Conservation (phyloP, 2,888 invertebrate species). For the Crossocerus cetratus region DNA sequence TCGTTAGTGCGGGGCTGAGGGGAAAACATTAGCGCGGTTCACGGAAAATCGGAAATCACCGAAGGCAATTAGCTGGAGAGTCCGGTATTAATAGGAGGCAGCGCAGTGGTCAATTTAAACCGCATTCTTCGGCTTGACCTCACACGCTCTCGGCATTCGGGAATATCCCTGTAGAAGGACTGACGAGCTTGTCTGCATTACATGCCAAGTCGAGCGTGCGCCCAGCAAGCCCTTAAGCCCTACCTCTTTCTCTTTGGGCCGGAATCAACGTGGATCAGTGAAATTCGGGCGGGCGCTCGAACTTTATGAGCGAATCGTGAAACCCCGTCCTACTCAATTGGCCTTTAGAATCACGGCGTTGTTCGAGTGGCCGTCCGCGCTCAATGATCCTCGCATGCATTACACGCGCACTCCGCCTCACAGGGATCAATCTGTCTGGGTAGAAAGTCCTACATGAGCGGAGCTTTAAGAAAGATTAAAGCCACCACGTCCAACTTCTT, state of each 20-base stretch:
- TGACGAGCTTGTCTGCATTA: slow-evolving; percentile 5
- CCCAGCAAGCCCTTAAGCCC: slow-evolving; percentile 8
- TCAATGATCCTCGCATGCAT: too few relatives aligned
- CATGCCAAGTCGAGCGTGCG: slow-evolving; percentile 6
- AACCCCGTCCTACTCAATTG: too few relatives aligned
- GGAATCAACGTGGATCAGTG: slow-evolving; percentile 49
- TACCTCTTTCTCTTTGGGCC: slow-evolving; percentile 33
- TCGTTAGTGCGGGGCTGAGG: too few relatives aligned
- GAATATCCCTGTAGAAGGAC: background rate
- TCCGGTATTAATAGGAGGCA: slow-evolving; percentile 41
- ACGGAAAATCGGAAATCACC: slow-evolving; percentile 51
- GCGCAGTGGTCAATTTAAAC: slow-evolving; percentile 31
- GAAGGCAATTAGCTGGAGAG: slow-evolving; percentile 45
- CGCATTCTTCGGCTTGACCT: slow-evolving; percentile 4
- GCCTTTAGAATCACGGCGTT: too few relatives aligned
- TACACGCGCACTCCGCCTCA: too few relatives aligned
- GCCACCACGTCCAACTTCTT: slow-evolving; percentile 19
- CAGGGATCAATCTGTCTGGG: background rate
- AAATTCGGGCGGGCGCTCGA: slow-evolving; percentile 35
- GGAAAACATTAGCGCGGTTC: slow-evolving; percentile 8
- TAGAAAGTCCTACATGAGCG: background rate
- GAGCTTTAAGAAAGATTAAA: background rate
- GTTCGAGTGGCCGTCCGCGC: too few relatives aligned
- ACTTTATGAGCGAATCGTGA: slow-evolving; percentile 45
- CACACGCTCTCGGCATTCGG: background rate